Base-by-base conservation (phyloP, 2,888 invertebrate genomes). In the Coenonympha arcania region DNA sequence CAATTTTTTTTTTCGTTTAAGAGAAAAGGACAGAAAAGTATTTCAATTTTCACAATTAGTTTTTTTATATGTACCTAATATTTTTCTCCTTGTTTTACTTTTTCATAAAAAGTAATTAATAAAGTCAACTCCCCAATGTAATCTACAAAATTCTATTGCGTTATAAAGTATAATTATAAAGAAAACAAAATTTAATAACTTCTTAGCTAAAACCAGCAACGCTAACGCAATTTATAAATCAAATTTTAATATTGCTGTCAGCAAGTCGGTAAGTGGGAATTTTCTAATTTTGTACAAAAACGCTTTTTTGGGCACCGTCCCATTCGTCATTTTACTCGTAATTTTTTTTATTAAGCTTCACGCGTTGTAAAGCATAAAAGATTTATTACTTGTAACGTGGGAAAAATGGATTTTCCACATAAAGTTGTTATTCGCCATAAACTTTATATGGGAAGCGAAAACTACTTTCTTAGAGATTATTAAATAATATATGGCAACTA, bases 211-310 rank as follows among this genome's bases (percentile, higher is more conserved):
- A 4, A 6, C 5, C 9, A 19, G n/a, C 18, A 11, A 11, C 13
- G 22, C 22, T 15, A 39, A 4, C 13, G 11, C 11, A 34, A 13
- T 36, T 36, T 37, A 47, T 48, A 48, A 52, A 48, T 44, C 51
- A 51, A 11, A 31, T 18, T 36, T 36, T 28, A 40, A 40, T 31
- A 31, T 40, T 26, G 26, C 39, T 22, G 33, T 20, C 16, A 26
- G 34, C 20, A 33, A 39, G 39, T 22, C 22, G 36, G 33, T 19
- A 42, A 41, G 42, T 39, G 37, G 39, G 33, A 34, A 43, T 36
- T 52, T 24, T 42, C 37, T 52, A 40, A 43, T 48, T 48, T 48
- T 18, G 48, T 36, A 45, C 33, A 42, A 48, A 43, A 43, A 43
- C 22, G 42, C 37, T 46, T 39, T 24, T 31, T 36, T 34, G 24